These are phyloP conservation scores for Campoletis sonorensis DNA, from an alignment of 1,140 invertebrate genomes.

Conservation along the genomic window DNA sequence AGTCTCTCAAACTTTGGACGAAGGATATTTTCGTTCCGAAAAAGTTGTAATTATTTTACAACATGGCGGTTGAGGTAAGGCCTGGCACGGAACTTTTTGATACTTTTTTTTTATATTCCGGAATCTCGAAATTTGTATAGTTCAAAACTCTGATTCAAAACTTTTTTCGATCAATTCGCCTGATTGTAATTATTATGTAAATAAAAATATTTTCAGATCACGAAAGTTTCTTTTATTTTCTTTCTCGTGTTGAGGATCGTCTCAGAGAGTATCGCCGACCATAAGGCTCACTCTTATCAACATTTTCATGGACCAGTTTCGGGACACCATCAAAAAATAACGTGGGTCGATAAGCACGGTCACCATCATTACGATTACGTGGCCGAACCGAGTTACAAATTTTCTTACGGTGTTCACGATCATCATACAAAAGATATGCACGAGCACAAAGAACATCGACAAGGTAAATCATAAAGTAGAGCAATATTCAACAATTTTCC, in stretches of 20 bases:
- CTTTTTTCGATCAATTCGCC: no score
- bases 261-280: not conserved
- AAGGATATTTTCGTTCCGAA: no score
- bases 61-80: not conserved
- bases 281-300: constrained; percentile 56
- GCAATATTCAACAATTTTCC: no score
- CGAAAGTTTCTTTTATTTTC: not conserved
- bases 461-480: constrained; percentile 55
- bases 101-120: not conserved
- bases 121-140: not conserved
- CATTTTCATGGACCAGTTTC: constrained; percentile 58
- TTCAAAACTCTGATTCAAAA: no score
- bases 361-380: constrained; percentile 59
- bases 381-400: constrained; percentile 64
- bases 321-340: constrained; percentile 54
- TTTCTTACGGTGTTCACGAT: constrained; percentile 63
- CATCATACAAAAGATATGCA: constrained; percentile 65
- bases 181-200: no score
- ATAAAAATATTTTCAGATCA: not conserved
- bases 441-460: constrained; percentile 59
- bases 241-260: not conserved
- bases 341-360: constrained; percentile 56
- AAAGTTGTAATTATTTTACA: not conserved
- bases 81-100: not conserved
- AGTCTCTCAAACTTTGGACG: not conserved